Evolutionary conservation across 2,888 invertebrate species (phyloP), one percentile per base, ranked within the genome.

Genomic region (Xestobium rufovillosum): DNA sequence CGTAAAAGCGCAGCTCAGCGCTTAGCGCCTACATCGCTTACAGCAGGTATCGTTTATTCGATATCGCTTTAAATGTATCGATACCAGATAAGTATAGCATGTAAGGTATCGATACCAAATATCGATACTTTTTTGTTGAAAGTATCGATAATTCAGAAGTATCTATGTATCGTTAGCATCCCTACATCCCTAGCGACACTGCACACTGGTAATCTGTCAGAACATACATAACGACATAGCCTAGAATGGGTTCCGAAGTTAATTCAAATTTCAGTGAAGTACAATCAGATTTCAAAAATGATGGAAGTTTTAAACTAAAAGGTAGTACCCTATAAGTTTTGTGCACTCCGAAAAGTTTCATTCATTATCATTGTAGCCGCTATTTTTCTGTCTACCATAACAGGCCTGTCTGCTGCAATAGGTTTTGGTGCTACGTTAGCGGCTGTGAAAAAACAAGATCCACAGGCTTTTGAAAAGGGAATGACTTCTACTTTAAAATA

Each of bases 401-500:
- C 84, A 34, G 88, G 90, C 4, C 69, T 86, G 30, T 84, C 91
- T 1, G 78, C 87, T 2, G 56, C 89, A 6, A 70, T 81, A 50
- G 91, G 92, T 3, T 94, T 94, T 63, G 78, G 86, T 14, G 72
- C 76, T 38, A 83, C 91, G 4, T 49, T 94, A 28, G 76, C 83
- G 10, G 72, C 80, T 36, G 83, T 83, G 0, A 88, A 82, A 60
- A 85, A 81, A 60, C 72, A 78, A 39, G 91, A 92, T 57, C 82
- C 85, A 1, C 75, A 78, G 57, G 78, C 78, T 57, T 85, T 91
- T 56, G 77, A 73, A 48, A 83, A 86, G 69, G 86, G 81, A 31
- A 60, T 84, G 50, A 64, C 73, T 15, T 71, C 76, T 27, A 67
- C 72, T 34, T 42, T 50, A 33, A 75, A 80, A 53, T 58, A 83